Evolutionary conservation across 2,888 invertebrate genomes (phyloP).

Genomic region (Hydrotaea diabolus): DNA sequence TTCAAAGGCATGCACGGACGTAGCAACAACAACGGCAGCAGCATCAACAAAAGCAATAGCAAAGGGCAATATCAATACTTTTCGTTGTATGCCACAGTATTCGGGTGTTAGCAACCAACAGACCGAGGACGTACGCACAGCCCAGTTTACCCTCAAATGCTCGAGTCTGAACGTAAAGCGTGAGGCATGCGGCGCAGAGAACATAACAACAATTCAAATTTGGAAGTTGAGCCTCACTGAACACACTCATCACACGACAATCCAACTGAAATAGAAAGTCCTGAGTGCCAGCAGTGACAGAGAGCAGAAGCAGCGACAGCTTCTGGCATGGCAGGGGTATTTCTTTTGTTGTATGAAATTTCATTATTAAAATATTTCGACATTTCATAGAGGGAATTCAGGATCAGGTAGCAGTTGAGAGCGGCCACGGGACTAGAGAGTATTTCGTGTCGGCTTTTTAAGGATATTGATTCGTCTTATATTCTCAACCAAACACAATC

Average conservation of each 20-base stretch:
- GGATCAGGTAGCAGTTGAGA: neutral
- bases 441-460: neutral
- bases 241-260: conserved; percentile 35
- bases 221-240: conserved; percentile 54
- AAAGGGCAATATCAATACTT: conserved; percentile 52
- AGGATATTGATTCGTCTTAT: neutral
- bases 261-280: conserved; percentile 60
- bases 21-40: conserved; percentile 34
- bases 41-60: conserved; percentile 28
- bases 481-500: neutral
- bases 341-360: conserved; percentile 49
- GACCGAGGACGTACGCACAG: conserved; percentile 34
- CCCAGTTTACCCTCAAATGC: conserved; percentile 57
- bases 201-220: conserved; percentile 55
- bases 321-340: neutral
- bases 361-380: conserved; percentile 51
- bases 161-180: neutral
- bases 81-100: conserved; percentile 43
- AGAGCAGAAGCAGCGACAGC: conserved; percentile 2
- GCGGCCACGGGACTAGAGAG: neutral
- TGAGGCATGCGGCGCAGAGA: conserved; percentile 3
- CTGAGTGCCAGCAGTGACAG: conserved; percentile 1
- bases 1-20: conserved; percentile 34
- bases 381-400: conserved; percentile 15
- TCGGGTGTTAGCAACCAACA: conserved; percentile 17